Conservation (phyloP, 2,113 vertebrate species). For the Nanorana parkeri region DNA sequence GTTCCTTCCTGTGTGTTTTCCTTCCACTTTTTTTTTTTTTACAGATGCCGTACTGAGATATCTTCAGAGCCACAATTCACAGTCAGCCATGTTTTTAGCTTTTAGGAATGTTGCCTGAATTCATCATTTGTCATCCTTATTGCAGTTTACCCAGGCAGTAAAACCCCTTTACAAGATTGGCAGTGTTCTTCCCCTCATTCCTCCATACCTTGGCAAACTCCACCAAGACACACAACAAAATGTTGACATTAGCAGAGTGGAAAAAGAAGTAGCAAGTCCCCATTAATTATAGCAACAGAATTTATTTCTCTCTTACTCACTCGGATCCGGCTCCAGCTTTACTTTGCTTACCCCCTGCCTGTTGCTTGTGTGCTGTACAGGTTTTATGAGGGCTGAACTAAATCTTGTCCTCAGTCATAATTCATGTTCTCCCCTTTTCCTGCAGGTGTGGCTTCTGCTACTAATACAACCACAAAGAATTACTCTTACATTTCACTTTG, state of each 20-base stretch:
- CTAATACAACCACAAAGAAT: slow-evolving; percentile 27
- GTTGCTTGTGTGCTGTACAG: slow-evolving; percentile 40
- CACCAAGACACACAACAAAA: slow-evolving; percentile 57
- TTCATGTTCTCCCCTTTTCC: slow-evolving; percentile 44
- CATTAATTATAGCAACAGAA: slow-evolving; percentile 51
- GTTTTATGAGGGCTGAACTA: slow-evolving; percentile 48
- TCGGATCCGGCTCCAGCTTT: slow-evolving; percentile 52
- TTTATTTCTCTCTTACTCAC: slow-evolving; percentile 52
- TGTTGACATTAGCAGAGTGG: slow-evolving; percentile 59
- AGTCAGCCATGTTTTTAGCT: too few relatives aligned
- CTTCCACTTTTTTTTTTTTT: too few relatives aligned
- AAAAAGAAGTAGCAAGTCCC: slow-evolving; percentile 48
- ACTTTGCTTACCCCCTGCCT: slow-evolving; percentile 52
- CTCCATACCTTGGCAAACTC: slow-evolving; percentile 56
- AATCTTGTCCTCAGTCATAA: slow-evolving; percentile 50
- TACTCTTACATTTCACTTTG: slow-evolving; percentile 1
- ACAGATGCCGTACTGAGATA: too few relatives aligned
- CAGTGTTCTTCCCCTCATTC: slow-evolving; percentile 27
- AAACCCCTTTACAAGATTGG: slow-evolving; percentile 57
- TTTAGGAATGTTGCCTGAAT: slow-evolving; percentile 1
- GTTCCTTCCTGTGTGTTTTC: too few relatives aligned
- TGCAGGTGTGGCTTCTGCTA: slow-evolving; percentile 38
- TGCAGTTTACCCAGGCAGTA: slow-evolving; percentile 55
- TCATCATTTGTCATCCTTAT: slow-evolving; percentile 50
- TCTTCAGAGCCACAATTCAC: too few relatives aligned